Evolutionary conservation across 2,888 invertebrate species (phyloP).

Genomic region (Junonia oenone): DNA sequence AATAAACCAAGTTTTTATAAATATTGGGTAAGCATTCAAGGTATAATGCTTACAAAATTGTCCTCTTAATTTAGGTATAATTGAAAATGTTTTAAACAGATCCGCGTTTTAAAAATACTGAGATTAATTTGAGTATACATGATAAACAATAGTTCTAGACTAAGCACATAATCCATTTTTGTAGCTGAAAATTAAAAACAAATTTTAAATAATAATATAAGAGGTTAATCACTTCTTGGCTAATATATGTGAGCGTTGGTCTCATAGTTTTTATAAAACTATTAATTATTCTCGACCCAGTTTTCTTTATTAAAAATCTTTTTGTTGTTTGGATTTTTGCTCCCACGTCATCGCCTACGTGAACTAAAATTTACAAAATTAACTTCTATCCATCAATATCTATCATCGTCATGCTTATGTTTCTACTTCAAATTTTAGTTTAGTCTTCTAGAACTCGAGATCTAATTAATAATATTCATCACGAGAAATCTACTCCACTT

Average conservation of each 20-base stretch:
- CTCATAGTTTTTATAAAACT: neutral
- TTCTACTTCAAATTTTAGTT: neutral
- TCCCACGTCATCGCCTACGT: conserved; percentile 14
- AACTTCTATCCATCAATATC: neutral
- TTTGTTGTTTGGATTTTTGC: conserved; percentile 7
- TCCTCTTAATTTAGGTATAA: too few relatives aligned
- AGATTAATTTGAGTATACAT: too few relatives aligned
- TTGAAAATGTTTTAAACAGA: too few relatives aligned
- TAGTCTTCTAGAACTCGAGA: neutral
- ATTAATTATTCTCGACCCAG: conserved; percentile 12
- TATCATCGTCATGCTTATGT: neutral
- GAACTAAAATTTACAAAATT: neutral
- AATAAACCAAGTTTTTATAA: too few relatives aligned
- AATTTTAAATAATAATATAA: too few relatives aligned
- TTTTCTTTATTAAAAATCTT: conserved; percentile 8
- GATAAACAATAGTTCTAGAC: too few relatives aligned
- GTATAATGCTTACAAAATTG: too few relatives aligned
- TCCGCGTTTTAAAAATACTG: too few relatives aligned
- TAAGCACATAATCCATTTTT: too few relatives aligned
- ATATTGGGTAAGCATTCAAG: too few relatives aligned
- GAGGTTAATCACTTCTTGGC: neutral
- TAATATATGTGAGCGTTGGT: neutral
- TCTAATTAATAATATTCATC: neutral
- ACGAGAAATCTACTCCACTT: too few relatives aligned
- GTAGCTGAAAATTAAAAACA: too few relatives aligned